phyloP scores from a whole-genome alignment of 2,113 vertebrate species.

The Arvicanthis niloticus region DNA sequence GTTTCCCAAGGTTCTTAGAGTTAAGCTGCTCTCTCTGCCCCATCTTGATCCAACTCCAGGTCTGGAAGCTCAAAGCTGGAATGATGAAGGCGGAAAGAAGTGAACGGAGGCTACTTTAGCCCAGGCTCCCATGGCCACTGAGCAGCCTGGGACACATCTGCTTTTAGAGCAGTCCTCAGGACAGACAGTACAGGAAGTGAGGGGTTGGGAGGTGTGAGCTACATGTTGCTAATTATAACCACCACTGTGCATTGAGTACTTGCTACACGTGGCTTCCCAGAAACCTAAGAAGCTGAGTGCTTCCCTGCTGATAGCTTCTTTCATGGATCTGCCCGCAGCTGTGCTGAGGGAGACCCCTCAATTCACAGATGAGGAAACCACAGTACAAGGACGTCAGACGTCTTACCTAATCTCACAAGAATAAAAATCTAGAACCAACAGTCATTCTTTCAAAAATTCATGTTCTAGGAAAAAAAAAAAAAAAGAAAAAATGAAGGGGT shows the following conservation, averaged over 20 bases:
- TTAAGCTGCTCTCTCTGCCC: background rate
- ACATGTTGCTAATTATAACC: background rate
- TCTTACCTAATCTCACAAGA: background rate
- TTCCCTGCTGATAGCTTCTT: background rate
- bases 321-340: background rate
- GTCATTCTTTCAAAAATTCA: background rate
- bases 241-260: background rate
- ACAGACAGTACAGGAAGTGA: background rate
- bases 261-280: background rate
- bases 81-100: background rate
- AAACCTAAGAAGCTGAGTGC: background rate
- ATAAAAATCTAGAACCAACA: background rate
- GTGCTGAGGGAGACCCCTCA: background rate
- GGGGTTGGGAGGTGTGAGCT: conserved; percentile 22
- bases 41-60: background rate
- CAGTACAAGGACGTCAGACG: background rate
- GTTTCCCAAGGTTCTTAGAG: background rate
- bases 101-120: background rate
- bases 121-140: background rate
- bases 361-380: background rate
- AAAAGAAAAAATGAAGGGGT: background rate
- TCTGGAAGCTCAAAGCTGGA: background rate
- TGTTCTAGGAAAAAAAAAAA: background rate
- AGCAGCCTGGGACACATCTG: background rate
- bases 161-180: background rate